Conservation (phyloP, 2,797 vertebrate species). For the Peromyscus attwateri region DNA sequence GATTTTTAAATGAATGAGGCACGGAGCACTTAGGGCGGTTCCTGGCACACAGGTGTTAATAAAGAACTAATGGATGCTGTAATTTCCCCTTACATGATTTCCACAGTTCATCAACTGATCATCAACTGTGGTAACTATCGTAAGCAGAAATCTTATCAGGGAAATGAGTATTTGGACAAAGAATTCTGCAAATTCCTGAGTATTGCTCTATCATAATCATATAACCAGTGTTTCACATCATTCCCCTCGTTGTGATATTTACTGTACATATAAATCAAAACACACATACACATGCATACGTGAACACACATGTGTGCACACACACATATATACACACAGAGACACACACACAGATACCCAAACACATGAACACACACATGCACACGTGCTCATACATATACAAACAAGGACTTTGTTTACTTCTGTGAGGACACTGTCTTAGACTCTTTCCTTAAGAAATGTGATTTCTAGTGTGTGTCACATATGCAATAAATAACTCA, state of each 20-base stretch:
- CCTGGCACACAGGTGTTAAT: background rate
- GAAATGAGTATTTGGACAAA: background rate
- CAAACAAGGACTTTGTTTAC: background rate
- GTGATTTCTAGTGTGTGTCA: background rate
- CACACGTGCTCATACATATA: background rate
- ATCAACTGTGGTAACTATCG: background rate
- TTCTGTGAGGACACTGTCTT: background rate
- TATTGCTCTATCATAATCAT: background rate
- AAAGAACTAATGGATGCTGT: background rate
- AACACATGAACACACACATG: background rate
- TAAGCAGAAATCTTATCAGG: background rate
- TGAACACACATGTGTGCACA: too few species aligned
- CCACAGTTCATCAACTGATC: background rate
- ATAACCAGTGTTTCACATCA: background rate
- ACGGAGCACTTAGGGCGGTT: background rate
- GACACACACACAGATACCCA: background rate
- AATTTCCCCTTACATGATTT: background rate
- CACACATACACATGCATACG: background rate
- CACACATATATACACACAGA: background rate
- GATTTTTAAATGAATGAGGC: background rate
- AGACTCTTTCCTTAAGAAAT: background rate
- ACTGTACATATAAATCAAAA: background rate
- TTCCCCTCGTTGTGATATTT: constrained; percentile 21
- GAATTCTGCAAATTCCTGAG: constrained; percentile 23
- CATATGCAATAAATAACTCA: background rate